Percentiles rank a stretch among this genome's conserved stretches.
These are phyloP conservation scores for Druon quercuslanigerum DNA, from an alignment of 1,140 invertebrate species.

Conservation along the genomic window DNA sequence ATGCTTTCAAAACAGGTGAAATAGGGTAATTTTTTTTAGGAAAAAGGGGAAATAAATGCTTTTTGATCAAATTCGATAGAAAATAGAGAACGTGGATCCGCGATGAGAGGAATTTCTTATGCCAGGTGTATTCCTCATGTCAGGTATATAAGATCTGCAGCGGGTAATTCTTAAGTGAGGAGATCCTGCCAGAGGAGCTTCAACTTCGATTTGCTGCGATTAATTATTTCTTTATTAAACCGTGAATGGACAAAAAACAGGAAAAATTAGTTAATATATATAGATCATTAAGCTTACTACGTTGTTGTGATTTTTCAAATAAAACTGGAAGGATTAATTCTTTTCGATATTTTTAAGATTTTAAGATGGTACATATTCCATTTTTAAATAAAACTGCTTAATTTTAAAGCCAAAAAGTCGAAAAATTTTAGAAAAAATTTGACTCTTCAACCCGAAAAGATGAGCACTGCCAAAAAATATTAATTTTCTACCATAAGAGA, in stretches of 20 bases:
- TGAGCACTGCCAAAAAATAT: too few relatives aligned
- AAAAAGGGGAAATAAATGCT: too few relatives aligned
- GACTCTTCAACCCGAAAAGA: too few relatives aligned
- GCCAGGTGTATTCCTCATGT: slow-evolving; percentile 47
- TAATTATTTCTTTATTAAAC: slow-evolving; percentile 63
- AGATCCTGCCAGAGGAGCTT: slow-evolving; percentile 24
- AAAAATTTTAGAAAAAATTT: too few relatives aligned
- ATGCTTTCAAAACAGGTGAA: neutral
- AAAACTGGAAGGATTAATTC: too few relatives aligned
- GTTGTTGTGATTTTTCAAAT: too few relatives aligned
- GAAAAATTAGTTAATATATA: slow-evolving; percentile 2
- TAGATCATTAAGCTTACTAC: slow-evolving; percentile 2
- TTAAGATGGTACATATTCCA: too few relatives aligned
- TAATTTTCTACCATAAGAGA: too few relatives aligned
- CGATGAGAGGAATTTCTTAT: slow-evolving; percentile 62
- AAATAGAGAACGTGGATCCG: slow-evolving; percentile 55
- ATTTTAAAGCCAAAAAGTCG: too few relatives aligned
- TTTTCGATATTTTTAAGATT: too few relatives aligned
- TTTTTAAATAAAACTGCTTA: too few relatives aligned
- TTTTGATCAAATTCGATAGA: neutral
- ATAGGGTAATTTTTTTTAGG: too few relatives aligned
- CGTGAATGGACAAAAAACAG: slow-evolving; percentile 38
- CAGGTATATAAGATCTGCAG: slow-evolving; percentile 50
- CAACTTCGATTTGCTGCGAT: slow-evolving; percentile 58
- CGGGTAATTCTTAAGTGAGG: slow-evolving; percentile 41